Conservation (phyloP, 2,113 vertebrate genomes). For the Labeo catla region DNA sequence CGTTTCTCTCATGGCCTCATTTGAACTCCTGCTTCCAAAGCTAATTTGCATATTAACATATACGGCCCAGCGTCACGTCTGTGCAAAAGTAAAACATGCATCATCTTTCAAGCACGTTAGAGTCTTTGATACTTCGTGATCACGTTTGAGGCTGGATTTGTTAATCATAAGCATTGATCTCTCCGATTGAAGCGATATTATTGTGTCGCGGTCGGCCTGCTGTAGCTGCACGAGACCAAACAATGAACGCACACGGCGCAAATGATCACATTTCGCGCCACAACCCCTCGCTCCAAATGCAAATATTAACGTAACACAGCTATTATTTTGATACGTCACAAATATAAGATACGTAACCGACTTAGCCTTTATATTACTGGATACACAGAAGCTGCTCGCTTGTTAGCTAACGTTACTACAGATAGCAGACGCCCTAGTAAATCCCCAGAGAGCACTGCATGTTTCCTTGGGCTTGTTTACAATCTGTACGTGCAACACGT, state of each 20-base stretch:
- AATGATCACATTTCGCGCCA: not conserved
- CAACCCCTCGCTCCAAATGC: not conserved
- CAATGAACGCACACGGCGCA: conserved; percentile 13
- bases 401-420: not conserved
- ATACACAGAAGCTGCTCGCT: not conserved
- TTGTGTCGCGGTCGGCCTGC: conserved; percentile 3
- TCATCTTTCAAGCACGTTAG: not conserved
- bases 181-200: not conserved
- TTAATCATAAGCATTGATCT: not conserved
- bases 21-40: not conserved
- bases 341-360: not conserved
- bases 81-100: not conserved
- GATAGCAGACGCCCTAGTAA: not conserved
- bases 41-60: not conserved
- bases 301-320: not conserved
- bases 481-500: not conserved
- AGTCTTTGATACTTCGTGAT: not conserved
- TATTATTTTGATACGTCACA: not conserved
- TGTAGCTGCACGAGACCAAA: not conserved
- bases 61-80: not conserved
- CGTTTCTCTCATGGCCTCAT: not conserved
- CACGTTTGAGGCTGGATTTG: not conserved
- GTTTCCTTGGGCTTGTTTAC: not conserved
- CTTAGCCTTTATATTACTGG: not conserved
- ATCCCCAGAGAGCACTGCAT: not conserved